Conservation (phyloP, 2,888 invertebrate species). For the Dione juno region DNA sequence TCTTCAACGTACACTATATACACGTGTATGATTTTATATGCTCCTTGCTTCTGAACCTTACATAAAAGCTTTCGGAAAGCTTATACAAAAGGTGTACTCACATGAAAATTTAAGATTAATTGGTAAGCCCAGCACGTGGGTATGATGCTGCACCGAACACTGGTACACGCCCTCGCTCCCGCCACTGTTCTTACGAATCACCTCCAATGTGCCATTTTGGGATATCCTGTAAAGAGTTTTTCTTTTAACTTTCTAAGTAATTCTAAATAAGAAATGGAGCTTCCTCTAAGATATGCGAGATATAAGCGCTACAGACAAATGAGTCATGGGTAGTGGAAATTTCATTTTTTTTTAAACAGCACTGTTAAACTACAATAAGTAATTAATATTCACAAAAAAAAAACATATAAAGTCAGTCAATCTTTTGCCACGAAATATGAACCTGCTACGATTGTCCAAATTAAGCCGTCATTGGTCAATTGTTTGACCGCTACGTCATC, state of each 20-base stretch:
- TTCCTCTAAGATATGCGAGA: too few species aligned
- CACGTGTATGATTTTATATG: too few species aligned
- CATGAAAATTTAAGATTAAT: constrained; percentile 67
- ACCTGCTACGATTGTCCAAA: neutral
- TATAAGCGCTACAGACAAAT: too few species aligned
- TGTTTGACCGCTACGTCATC: constrained; percentile 1
- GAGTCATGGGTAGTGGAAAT: too few species aligned
- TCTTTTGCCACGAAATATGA: neutral
- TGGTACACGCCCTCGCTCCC: constrained; percentile 67
- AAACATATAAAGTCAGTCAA: too few species aligned
- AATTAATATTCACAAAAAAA: too few species aligned
- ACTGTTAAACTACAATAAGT: too few species aligned
- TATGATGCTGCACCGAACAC: constrained; percentile 62
- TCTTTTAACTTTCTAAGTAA: too few species aligned
- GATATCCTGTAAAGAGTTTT: constrained; percentile 54
- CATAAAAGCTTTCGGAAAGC: neutral
- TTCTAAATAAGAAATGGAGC: too few species aligned
- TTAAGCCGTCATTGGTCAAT: neutral
- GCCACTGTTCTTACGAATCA: constrained; percentile 58
- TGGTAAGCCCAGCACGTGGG: constrained; percentile 70
- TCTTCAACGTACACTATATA: too few species aligned
- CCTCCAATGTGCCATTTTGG: constrained; percentile 64
- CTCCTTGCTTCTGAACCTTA: too few species aligned
- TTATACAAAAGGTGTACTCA: constrained; percentile 54
- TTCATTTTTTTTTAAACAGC: too few species aligned